These are phyloP conservation scores for Elephas maximus DNA, from an alignment of 2,113 vertebrate species.

Conservation along the genomic window DNA sequence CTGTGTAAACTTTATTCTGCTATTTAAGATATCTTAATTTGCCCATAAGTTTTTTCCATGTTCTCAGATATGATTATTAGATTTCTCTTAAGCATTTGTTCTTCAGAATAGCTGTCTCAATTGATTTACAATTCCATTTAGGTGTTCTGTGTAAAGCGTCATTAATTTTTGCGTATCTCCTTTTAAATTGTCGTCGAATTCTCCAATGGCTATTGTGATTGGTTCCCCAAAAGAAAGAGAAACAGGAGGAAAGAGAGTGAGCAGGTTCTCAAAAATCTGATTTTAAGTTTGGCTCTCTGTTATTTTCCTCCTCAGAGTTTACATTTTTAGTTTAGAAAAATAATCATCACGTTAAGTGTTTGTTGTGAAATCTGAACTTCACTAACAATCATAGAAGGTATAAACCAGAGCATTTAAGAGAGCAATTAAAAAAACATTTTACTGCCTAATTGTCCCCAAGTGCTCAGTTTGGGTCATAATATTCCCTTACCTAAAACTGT, in stretches of 20 bases:
- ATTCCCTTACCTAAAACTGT: background rate
- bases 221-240: background rate
- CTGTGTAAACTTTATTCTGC: background rate
- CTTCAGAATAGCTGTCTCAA: background rate
- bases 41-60: background rate
- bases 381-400: background rate
- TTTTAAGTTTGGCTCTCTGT: background rate
- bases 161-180: background rate
- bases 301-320: background rate
- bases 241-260: background rate
- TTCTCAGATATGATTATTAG: background rate
- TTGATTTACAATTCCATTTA: background rate
- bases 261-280: background rate
- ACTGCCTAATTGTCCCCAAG: background rate
- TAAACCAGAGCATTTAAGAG: background rate
- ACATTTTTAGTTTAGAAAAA: background rate
- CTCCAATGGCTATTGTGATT: background rate
- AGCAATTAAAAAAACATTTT: background rate
- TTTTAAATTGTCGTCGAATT: conserved; percentile 11
- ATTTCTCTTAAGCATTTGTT: background rate
- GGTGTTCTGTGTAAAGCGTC: background rate
- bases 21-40: background rate
- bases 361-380: background rate
- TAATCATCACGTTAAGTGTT: background rate
- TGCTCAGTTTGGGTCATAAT: background rate